Base-by-base conservation (phyloP, 2,797 vertebrate species). In the Harpagifer antarcticus region DNA sequence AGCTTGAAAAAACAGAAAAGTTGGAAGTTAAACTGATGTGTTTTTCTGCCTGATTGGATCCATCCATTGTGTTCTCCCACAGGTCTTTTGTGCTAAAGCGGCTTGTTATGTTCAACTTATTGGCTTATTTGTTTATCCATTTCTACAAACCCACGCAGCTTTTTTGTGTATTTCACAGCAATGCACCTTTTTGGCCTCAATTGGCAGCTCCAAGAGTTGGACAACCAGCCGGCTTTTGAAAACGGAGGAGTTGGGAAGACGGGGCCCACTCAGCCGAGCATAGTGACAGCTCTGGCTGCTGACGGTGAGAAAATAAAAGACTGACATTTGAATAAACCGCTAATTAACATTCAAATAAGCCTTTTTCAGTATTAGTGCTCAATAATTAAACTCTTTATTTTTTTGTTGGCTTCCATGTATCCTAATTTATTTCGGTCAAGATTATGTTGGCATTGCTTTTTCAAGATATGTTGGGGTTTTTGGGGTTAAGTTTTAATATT, bases 131-230 rank as follows among this genome's bases (percentile, higher is more conserved):
- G 84, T 86, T 87, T 82, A 86, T 82, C 63, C 57, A 63, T 86
- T 91, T 76, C 73, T 73, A 67, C 56, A 77, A 84, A 72, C 88
- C 86, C 83, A 90, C 82, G n/a, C 69, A 72, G 72, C 55, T 81
- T 78, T 78, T 87, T 86, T 83, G 76, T 90, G 79, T 88, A 57
- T 91, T 89, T 88, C 79, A 72, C 90, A 99, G 98, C 97, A 88
- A 99, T 99, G 97, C 97, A 99, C 94, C 96, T 99, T 40, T 98
- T 99, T 92, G 98, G 98, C 94, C 97, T 99, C 93, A 99, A 98
- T 87, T 99, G 98, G 98, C 98, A 99, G 92, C 95, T 99, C 74
- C 97, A 97, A 86, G 98, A 99, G 91, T 96, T 96, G 82, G 97
- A 99, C 93, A 97, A 96, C 91, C 97, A 98, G 84, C 92, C 89